phyloP scores from a whole-genome alignment of 2,797 vertebrate genomes.

The Garrulus glandarius region DNA sequence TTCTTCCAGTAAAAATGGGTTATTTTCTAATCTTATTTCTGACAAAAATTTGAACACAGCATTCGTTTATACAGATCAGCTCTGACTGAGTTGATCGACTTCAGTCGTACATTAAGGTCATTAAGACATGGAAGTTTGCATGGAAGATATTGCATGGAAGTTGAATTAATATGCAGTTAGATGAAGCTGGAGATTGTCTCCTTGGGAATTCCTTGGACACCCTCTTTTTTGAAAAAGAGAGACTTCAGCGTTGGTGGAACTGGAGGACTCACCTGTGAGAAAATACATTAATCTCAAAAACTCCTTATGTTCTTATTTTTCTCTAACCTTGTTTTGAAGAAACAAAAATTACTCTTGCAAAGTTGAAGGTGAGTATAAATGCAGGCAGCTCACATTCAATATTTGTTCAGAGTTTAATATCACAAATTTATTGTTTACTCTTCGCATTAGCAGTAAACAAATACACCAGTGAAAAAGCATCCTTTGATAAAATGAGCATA shows the following conservation, averaged over 20 bases:
- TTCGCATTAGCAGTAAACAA: not conserved
- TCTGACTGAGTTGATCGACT: not conserved
- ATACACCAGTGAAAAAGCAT: not conserved
- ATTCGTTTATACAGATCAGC: not conserved
- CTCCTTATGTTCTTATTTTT: not conserved
- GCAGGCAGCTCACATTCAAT: not conserved
- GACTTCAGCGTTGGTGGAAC: not conserved
- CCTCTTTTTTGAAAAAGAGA: not conserved
- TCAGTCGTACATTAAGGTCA: not conserved
- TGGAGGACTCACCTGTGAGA: not conserved
- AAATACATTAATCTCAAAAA: not conserved
- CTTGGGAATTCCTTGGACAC: fast-evolving
- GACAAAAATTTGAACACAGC: not conserved
- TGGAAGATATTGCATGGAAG: not conserved
- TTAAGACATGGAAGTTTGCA: not conserved
- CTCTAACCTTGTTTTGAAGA: not conserved
- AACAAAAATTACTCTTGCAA: not conserved
- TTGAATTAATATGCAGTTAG: not conserved
- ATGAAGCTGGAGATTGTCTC: not conserved
- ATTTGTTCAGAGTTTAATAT: not conserved
- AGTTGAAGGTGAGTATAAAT: not conserved
- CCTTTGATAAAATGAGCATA: not conserved
- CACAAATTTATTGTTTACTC: not conserved
- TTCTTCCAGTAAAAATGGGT: not conserved
- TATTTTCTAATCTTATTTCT: not conserved